These are phyloP conservation scores for Rhaphigaster nebulosa DNA, from an alignment of 2,888 invertebrate genomes.

Conservation along the genomic window DNA sequence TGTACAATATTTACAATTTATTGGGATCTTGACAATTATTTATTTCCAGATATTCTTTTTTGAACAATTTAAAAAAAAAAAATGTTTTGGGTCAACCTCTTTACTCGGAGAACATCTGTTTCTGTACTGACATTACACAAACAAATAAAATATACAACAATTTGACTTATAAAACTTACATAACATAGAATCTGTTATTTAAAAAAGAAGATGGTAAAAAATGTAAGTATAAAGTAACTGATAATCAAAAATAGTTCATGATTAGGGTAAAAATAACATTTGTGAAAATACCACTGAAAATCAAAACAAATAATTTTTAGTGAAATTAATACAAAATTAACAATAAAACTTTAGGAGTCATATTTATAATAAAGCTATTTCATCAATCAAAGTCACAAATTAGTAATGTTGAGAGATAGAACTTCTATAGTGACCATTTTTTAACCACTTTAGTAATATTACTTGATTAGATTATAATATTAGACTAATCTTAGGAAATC, in stretches of 20 bases:
- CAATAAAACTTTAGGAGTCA: background rate
- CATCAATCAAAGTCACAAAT: background rate
- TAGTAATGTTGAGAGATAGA: background rate
- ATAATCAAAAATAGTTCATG: background rate
- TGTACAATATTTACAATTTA: conserved; percentile 56
- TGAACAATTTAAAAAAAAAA: background rate
- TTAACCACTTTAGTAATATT: background rate
- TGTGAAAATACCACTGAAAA: background rate
- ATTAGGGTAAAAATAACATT: background rate
- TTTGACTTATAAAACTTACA: background rate
- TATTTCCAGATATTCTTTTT: background rate
- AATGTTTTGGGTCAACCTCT: background rate
- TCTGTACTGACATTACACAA: background rate
- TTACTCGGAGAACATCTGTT: background rate
- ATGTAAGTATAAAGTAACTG: background rate
- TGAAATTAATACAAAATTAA: background rate
- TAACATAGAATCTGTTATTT: background rate
- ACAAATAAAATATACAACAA: background rate
- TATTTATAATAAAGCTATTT: background rate
- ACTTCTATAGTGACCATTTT: background rate
- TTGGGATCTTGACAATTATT: background rate
- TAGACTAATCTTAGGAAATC: background rate
- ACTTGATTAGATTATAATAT: background rate
- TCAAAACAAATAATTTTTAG: background rate
- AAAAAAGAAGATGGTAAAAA: background rate